These are phyloP conservation scores for Clarias batrachus DNA, from an alignment of 2,113 vertebrate genomes.

Conservation along the genomic window DNA sequence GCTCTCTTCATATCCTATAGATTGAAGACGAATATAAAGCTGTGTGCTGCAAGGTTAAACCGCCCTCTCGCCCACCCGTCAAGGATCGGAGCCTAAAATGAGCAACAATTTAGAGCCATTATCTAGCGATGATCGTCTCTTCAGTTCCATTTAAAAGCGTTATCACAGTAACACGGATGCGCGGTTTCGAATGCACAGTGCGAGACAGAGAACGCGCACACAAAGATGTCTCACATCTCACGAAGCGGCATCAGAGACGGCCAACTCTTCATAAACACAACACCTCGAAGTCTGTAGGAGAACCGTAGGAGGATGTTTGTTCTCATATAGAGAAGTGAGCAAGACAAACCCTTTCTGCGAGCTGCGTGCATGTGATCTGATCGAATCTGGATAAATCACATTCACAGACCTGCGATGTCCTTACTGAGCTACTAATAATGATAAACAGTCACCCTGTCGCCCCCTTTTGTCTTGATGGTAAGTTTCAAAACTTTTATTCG, in stretches of 20 bases:
- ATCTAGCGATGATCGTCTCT: constrained; percentile 29
- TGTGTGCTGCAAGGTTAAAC: not conserved
- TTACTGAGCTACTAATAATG: constrained; percentile 1
- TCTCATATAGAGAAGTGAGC: constrained; percentile 1
- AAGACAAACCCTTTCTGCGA: not conserved
- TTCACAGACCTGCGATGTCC: not conserved
- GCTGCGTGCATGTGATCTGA: constrained; percentile 18
- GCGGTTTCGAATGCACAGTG: constrained; percentile 1
- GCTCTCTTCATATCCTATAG: constrained; percentile 35
- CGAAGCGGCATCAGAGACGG: not conserved
- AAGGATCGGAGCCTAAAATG: constrained; percentile 9
- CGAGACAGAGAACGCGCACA: constrained; percentile 11
- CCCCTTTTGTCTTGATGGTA: not conserved
- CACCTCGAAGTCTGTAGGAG: not conserved
- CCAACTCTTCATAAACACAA: not conserved
- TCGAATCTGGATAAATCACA: constrained; percentile 30
- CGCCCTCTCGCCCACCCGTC: not conserved
- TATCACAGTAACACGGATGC: constrained; percentile 21
- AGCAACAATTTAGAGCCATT: constrained; percentile 39
- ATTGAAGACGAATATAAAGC: constrained; percentile 39
- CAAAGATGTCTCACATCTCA: not conserved
- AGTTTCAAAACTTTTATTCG: not conserved
- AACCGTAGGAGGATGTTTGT: not conserved
- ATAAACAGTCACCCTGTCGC: not conserved
- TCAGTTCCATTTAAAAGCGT: constrained; percentile 29